Base-by-base conservation (phyloP, 2,797 vertebrate genomes). In the Craterocephalus amniculus region DNA sequence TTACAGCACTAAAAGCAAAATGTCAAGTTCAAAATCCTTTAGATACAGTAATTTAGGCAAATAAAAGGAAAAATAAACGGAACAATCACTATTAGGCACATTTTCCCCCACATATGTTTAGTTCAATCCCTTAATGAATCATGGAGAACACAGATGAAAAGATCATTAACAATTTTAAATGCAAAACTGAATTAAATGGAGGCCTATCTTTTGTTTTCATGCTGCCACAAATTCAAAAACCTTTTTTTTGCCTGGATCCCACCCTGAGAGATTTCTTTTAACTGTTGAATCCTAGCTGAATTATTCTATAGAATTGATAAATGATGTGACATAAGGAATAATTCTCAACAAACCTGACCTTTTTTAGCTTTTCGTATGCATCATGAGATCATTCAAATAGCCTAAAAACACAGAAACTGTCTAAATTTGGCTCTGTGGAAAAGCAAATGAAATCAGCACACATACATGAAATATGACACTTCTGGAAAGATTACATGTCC, bases 11-110 rank as follows among this genome's bases (percentile, higher is more conserved):
- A 72, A 81, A 70, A 63, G 32, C 67, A 66, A 73, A 68, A 11
- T 79, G 72, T 73, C 68, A 75, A 80, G 65, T 74, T 83, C 55
- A 59, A 72, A 48, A 40, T 72, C 27, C 51, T 79, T 76, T 81
- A 67, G 78, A 83, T 79, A 77, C 63, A 67, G 35, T 48, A 73
- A 74, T 48, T 36, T 59, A 83, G 67, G 48, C 66, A 38, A 48
- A 67, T 69, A 60, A 68, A 36, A 52, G 45, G 16, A 31, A 57
- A 18, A 65, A 70, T 51, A 65, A 65, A 76, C 55, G 68, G 29
- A 74, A 76, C 71, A 61, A 61, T 40, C 63, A 43, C 68, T 63
- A 34, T 72, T 45, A 89, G 88, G 90, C 89, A 89, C 84, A 70
- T 77, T 87, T 86, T 74, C 79, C 45, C 71, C 13, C 75, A 58